Conservation (phyloP, 2,888 invertebrate genomes). For the Ptycholaimellus sp. region DNA sequence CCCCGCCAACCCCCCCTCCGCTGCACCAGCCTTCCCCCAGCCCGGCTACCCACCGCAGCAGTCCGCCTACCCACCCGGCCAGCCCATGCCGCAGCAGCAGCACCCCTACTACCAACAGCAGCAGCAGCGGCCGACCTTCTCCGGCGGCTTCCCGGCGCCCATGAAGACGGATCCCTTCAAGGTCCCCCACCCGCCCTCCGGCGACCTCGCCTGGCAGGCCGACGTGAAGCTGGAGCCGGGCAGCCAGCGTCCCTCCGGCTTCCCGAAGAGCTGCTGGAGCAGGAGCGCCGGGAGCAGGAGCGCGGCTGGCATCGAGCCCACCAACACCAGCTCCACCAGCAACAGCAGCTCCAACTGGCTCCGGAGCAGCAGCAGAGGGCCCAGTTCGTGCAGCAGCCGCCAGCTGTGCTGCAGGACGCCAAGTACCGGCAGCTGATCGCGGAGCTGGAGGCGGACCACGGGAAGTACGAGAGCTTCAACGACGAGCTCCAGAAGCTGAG, state of each 20-base stretch:
- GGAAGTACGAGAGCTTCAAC: constrained; percentile 6
- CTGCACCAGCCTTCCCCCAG: neutral
- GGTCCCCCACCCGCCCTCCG: neutral
- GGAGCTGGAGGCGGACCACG: neutral
- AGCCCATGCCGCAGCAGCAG: neutral
- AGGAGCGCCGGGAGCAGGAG: constrained; percentile 2
- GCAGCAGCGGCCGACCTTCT: neutral
- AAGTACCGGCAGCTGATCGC: neutral
- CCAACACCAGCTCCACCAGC: too few species aligned
- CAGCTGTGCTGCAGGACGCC: neutral
- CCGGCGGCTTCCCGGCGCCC: too few species aligned
- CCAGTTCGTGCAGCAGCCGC: neutral
- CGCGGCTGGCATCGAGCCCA: neutral
- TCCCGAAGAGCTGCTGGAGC: constrained; percentile 1
- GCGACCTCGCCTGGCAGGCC: neutral
- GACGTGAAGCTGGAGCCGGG: neutral
- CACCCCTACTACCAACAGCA: neutral
- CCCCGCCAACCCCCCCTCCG: neutral
- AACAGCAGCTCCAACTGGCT: too few species aligned
- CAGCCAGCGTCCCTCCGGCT: too few species aligned
- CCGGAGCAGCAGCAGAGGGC: neutral
- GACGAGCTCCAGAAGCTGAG: constrained; percentile 10
- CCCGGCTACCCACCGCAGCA: neutral
- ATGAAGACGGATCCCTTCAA: constrained; percentile 1
- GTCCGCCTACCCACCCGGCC: neutral